Base-by-base conservation (phyloP, 1,140 invertebrate species). In the Drosophila albomicans region DNA sequence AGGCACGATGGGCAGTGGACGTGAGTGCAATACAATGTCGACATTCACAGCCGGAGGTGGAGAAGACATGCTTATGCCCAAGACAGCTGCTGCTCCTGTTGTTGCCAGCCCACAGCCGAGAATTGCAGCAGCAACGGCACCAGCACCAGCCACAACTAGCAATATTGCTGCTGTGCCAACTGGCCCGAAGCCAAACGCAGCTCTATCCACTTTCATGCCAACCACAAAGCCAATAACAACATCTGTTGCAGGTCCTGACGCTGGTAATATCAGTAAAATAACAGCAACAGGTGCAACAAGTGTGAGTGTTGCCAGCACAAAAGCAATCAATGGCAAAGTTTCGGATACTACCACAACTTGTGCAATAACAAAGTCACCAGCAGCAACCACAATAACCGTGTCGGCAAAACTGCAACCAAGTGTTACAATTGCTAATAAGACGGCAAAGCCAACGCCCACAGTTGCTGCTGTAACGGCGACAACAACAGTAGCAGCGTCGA, bases 1-100 rank as follows among this genome's bases (percentile, higher is more conserved):
- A 0, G 91, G 91, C 41, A 92, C 91, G n/a, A 66, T 75, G 73
- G 77, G 79, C 54, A 91, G 91, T 49, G 91, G 91, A 7, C 76
- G 91, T 16, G 91, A 92, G 49, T 82, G 86, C 66, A 81, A 68
- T 16, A 76, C 64, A 10, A 81, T 92, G 78, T 91, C 87, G 11
- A 91, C 91, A 5, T 92, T 92, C 43, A 59, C 73, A 3, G 70
- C 68, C 28, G 59, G 25, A 52, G 45, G 43, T 8, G 69, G 13
- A 6, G 52, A 57, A 41, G 74, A 63, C 6, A 5, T 49, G 41
- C 35, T 59, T 1, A 16, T 48, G 51, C 11, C 54, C 13, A 66
- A 32, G 43, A 57, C 59, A 25, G 15, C 61, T 57, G 10, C 13
- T 49, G 20, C 49, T 58, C 52, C 45, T 10, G 45, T 48, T 35